Evolutionary conservation across 2,888 invertebrate species (phyloP), one percentile per base, ranked within the genome.

Genomic region (Cloeon dipterum): DNA sequence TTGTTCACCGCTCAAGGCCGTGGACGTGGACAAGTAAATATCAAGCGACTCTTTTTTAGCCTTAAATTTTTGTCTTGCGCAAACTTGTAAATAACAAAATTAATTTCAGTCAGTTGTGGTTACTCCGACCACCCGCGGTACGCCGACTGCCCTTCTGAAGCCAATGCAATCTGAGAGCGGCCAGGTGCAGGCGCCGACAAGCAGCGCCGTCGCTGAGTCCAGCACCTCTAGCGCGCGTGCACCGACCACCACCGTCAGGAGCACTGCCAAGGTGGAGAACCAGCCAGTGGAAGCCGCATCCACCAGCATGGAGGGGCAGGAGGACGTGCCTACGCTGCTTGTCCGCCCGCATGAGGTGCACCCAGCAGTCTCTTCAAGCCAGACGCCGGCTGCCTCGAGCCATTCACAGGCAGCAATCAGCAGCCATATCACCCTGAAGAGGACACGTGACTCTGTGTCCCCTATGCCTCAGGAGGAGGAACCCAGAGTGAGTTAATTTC

Each of bases 381-480:
- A 33, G 56, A 53, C 18, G 59, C 59, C 21, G 49, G 20, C 50
- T 52, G 25, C 50, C 50, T 35, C 50, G 50, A 38, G 44, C 47
- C 4, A 48, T 46, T n/a, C n/a, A n/a, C 56, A 56, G 2, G 57
- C 57, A 17, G 29, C 29, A 16, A 40, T 40, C 1, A 57, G 56
- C 32, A 35, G 33, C 13, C 19, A 32, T n/a, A 11, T 20, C 17
- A 70, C 68, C 26, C 62, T 65, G 35, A 74, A 74, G 49, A 56
- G 73, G 13, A 66, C 67, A 10, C 56, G 71, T 20, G 68, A 67
- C 40, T 52, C 61, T 2, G 66, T 66, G 44, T 63, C 62, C 1
- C n/a, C n/a, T n/a, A 66, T 66, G 37, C 59, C 61, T 26, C 62
- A 62, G 11, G 56, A 58, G 13, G 32, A 25, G 25, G 25, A 25